A percentile compares a stretch with the other conserved stretches of the same genome.
Evolutionary conservation across 2,113 vertebrate genomes (phyloP).

Genomic region (Hymenochirus boettgeri): DNA sequence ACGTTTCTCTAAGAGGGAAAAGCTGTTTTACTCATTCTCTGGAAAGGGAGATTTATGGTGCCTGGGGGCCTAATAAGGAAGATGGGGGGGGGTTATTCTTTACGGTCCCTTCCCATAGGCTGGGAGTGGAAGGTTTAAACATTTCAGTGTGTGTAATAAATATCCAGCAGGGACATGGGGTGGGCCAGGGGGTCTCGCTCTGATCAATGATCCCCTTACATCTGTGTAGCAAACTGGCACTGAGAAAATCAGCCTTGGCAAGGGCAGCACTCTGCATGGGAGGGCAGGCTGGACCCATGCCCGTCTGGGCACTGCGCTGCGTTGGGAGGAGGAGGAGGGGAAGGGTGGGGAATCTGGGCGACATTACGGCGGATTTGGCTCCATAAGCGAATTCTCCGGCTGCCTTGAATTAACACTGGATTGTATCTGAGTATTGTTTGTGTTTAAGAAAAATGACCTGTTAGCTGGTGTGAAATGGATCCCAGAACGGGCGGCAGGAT

Average conservation of each 20-base stretch:
- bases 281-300: neutral
- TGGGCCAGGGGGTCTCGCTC: neutral
- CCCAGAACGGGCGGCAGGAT: too few species aligned
- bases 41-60: slow-evolving; percentile 21
- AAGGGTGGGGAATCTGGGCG: neutral
- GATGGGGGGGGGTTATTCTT: neutral
- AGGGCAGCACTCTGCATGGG: neutral
- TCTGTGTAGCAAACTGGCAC: neutral
- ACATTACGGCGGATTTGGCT: neutral
- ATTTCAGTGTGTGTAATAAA: slow-evolving; percentile 27
- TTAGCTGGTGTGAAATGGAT: too few species aligned
- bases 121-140: slow-evolving; percentile 2
- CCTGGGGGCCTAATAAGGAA: neutral
- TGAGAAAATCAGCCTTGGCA: slow-evolving; percentile 17
- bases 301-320: neutral
- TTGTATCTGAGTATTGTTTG: too few species aligned
- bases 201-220: neutral
- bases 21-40: neutral
- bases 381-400: neutral
- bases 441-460: too few species aligned
- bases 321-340: neutral
- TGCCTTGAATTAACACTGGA: neutral
- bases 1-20: slow-evolving; percentile 5
- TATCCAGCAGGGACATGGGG: neutral
- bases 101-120: neutral